Evolutionary conservation across 2,888 invertebrate species (phyloP).

Genomic region (Pyrocoelia pectoralis): DNA sequence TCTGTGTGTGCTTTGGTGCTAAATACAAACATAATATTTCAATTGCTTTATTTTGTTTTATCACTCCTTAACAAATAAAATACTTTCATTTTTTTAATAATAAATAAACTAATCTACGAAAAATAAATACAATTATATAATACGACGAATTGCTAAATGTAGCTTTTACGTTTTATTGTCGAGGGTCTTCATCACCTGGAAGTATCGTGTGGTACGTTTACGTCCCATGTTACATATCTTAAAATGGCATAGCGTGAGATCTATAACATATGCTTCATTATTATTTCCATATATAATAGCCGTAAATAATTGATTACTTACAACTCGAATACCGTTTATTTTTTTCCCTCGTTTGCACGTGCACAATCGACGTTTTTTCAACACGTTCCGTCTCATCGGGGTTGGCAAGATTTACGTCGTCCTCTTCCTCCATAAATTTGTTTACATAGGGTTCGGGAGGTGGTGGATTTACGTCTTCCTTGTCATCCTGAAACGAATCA

Average conservation of each 20-base stretch:
- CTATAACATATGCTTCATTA: slow-evolving; percentile 59
- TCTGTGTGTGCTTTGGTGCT: slow-evolving; percentile 19
- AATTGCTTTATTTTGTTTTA: neutral
- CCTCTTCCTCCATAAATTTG: neutral
- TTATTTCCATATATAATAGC: neutral
- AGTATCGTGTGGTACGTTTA: slow-evolving; percentile 60
- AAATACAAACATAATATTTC: slow-evolving; percentile 9
- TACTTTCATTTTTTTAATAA: neutral
- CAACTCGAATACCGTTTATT: slow-evolving; percentile 50
- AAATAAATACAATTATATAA: slow-evolving; percentile 5
- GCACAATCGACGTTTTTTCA: slow-evolving; percentile 40
- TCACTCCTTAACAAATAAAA: neutral
- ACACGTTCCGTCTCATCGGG: slow-evolving; percentile 24
- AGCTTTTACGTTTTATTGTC: slow-evolving; percentile 38
- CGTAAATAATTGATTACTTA: slow-evolving; percentile 42
- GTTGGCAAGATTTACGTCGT: neutral
- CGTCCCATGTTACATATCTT: slow-evolving; percentile 76
- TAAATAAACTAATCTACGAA: neutral
- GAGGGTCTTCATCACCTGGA: slow-evolving; percentile 43
- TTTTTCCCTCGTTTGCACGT: slow-evolving; percentile 46
- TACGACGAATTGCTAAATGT: neutral
- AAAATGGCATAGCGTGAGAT: slow-evolving; percentile 72
- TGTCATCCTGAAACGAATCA: slow-evolving; percentile 8
- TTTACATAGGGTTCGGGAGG: slow-evolving; percentile 9
- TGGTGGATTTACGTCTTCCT: slow-evolving; percentile 5